A percentile compares a stretch with the other conserved stretches of the same genome.
These are phyloP conservation scores for Myiozetetes cayanensis DNA, from an alignment of 2,113 vertebrate species.

Conservation along the genomic window DNA sequence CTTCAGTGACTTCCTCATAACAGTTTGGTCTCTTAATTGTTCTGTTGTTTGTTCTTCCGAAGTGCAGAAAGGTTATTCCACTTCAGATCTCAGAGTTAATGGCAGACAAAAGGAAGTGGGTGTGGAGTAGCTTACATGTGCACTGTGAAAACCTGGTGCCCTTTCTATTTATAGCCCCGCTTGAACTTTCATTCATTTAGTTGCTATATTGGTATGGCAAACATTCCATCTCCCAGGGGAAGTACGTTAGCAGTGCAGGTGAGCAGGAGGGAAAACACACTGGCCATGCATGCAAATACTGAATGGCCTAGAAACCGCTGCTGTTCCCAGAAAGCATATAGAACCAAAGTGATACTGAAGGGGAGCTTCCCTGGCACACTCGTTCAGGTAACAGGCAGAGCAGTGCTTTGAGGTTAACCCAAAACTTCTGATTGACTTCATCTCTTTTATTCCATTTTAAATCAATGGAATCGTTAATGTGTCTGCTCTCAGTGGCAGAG, in stretches of 20 bases:
- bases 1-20: constrained; percentile 2
- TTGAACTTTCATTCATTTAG: constrained; percentile 72
- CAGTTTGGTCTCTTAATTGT: constrained; percentile 25
- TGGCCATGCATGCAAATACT: neutral
- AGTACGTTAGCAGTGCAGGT: constrained; percentile 30
- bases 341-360: neutral
- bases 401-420: neutral
- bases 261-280: constrained; percentile 11
- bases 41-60: constrained; percentile 48
- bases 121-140: constrained; percentile 21
- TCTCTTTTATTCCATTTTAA: neutral
- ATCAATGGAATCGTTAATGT: neutral
- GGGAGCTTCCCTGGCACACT: neutral
- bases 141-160: neutral
- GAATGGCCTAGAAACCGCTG: constrained; percentile 34
- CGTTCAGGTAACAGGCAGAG: neutral
- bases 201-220: constrained; percentile 65
- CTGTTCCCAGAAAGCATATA: constrained; percentile 36
- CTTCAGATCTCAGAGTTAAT: constrained; percentile 50
- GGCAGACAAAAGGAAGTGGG: constrained; percentile 63
- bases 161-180: constrained; percentile 70
- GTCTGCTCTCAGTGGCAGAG: neutral
- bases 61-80: constrained; percentile 55
- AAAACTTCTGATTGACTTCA: neutral
- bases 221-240: constrained; percentile 62